phyloP scores from a whole-genome alignment of 2,888 invertebrate species.

The Leptothorax acervorum region DNA sequence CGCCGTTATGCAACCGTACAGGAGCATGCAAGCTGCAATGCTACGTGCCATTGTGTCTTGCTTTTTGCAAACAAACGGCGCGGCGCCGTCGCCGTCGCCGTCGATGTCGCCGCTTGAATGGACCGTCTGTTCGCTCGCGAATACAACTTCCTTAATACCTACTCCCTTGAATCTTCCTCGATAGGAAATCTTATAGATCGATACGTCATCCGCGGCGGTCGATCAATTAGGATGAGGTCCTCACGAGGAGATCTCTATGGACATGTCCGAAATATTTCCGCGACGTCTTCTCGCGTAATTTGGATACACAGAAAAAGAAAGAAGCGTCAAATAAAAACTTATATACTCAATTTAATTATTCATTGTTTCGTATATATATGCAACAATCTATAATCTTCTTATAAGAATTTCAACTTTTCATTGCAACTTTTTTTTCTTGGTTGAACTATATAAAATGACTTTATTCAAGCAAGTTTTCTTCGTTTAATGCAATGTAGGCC shows the following conservation, averaged over 20 bases:
- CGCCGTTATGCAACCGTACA: conserved; percentile 56
- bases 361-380: too few species aligned
- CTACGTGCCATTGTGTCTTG: conserved; percentile 36
- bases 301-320: too few species aligned
- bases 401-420: too few species aligned
- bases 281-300: neutral
- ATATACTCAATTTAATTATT: too few species aligned
- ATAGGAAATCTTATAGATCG: neutral
- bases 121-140: neutral
- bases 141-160: neutral
- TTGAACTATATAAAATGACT: too few species aligned
- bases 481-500: too few species aligned
- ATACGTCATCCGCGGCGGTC: neutral
- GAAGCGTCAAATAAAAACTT: too few species aligned
- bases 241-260: neutral
- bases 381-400: too few species aligned
- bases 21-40: neutral
- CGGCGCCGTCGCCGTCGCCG: too few species aligned
- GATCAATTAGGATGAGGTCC: neutral
- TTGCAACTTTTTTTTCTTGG: too few species aligned
- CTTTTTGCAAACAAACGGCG: conserved; percentile 18
- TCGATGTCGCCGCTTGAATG: conserved; percentile 19
- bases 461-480: too few species aligned
- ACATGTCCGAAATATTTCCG: neutral
- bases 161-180: neutral